A percentile compares a stretch with the other conserved stretches of the same genome.
These are phyloP conservation scores for Sprattus sprattus DNA, from an alignment of 2,113 vertebrate genomes.

Conservation along the genomic window DNA sequence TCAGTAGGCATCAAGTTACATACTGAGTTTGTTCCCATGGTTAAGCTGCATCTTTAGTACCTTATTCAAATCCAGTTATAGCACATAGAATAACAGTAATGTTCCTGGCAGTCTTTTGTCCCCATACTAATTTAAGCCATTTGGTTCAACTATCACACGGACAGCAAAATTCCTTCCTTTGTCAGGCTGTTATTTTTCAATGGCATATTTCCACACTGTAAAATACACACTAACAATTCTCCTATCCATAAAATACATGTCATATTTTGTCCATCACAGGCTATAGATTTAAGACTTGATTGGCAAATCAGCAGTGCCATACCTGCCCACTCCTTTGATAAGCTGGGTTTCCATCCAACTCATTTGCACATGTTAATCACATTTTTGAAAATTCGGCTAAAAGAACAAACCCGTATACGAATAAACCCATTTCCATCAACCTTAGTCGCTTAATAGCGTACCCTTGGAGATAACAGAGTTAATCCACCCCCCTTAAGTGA, in stretches of 20 bases:
- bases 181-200: background rate
- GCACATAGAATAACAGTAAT: background rate
- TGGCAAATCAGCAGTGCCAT: background rate
- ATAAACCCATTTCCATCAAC: too few species aligned
- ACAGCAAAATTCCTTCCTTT: background rate
- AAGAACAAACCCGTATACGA: too few species aligned
- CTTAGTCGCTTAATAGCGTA: too few species aligned
- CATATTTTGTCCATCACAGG: background rate
- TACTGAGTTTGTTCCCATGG: background rate
- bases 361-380: too few species aligned
- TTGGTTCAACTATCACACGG: background rate
- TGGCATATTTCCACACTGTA: background rate
- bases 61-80: background rate
- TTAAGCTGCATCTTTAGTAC: background rate
- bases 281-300: constrained; percentile 8
- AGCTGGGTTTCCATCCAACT: too few species aligned
- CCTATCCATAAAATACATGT: background rate
- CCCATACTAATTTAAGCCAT: background rate
- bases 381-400: too few species aligned
- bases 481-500: too few species aligned
- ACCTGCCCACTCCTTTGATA: background rate
- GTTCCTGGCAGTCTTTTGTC: background rate
- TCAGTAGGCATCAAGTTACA: background rate
- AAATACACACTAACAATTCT: background rate
- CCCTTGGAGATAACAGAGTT: too few species aligned